phyloP scores from a whole-genome alignment of 1,140 invertebrate species.

The Cryptotermes secundus region DNA sequence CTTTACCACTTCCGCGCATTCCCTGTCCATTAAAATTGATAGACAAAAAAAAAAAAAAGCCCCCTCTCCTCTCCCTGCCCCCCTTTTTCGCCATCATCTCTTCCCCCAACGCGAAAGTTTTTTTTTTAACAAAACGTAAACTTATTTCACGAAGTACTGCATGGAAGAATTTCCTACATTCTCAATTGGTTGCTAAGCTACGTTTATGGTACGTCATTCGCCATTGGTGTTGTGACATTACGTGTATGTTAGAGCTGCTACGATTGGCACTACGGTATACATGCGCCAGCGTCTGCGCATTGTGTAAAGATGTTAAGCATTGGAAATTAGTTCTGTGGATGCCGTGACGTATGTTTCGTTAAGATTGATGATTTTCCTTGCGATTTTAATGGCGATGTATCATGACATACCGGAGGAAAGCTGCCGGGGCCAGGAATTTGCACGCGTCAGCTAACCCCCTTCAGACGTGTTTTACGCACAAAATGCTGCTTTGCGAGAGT shows the following conservation, averaged over 20 bases:
- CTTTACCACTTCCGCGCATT: conserved; percentile 2
- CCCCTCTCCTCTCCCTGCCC: neutral
- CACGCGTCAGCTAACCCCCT: too few relatives aligned
- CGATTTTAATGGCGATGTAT: too few relatives aligned
- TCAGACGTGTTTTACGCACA: too few relatives aligned
- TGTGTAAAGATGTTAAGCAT: neutral
- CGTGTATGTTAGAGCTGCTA: neutral
- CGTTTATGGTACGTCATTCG: neutral
- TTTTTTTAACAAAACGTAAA: conserved; percentile 13
- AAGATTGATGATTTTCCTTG: neutral
- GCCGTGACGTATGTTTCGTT: neutral
- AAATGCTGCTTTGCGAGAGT: too few relatives aligned
- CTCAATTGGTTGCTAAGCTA: neutral
- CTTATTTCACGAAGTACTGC: neutral
- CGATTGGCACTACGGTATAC: neutral
- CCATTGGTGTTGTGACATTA: neutral
- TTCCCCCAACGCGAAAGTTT: neutral
- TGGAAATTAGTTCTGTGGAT: neutral
- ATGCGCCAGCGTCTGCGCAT: neutral
- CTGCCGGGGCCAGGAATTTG: too few relatives aligned
- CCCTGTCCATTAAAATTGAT: neutral
- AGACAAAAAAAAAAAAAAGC: neutral
- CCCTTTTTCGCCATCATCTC: too few relatives aligned
- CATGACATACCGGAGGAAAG: too few relatives aligned
- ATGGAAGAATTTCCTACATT: conserved; percentile 2